Base-by-base conservation (phyloP, 2,113 vertebrate species). In the Lophius piscatorius region DNA sequence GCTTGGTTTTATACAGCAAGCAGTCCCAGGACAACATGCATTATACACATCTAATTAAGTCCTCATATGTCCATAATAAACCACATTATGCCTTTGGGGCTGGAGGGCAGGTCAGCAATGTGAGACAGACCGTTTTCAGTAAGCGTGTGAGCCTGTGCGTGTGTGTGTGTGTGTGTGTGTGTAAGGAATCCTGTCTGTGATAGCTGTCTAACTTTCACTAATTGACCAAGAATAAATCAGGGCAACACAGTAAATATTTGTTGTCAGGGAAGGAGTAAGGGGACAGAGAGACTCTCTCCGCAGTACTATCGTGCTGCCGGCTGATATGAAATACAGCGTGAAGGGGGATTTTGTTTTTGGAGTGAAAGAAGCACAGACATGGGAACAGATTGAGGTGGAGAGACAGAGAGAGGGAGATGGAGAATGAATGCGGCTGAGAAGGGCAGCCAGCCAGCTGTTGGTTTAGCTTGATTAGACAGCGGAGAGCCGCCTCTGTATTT, bases 391-490 rank as follows among this genome's bases (percentile, higher is more conserved):
- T 46, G 80, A 79, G 57, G 36, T 5, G 1, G 61, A 60, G 74
- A 49, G 70, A 63, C 52, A 63, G 18, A 50, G 76, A 62, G 48
- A 61, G 35, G 18, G 52, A 59, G 50, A 48, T 47, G 34, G 69
- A 82, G 58, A 63, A 70, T 55, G 74, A 79, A 78, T 31, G 40
- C 84, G 88, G 89, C 82, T 73, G 78, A 51, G 70, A 68, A 76
- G 72, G 85, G 86, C 92, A 91, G 87, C 80, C 86, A 85, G 89
- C 92, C 92, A 94, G 92, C 92, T 95, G 94, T 81, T 92, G 67
- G 80, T 82, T 80, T 67, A 82, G 52, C 82, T 86, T 86, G 87
- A 88, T 88, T 91, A 89, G 86, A 79, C 89, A 85, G 82, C 63
- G 54, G 89, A 90, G 91, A 91, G 48, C 61, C 57, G 64, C 76